Evolutionary conservation across 2,797 vertebrate species (phyloP), one percentile per base, ranked within the genome.

Genomic region (Diplodus sargus): DNA sequence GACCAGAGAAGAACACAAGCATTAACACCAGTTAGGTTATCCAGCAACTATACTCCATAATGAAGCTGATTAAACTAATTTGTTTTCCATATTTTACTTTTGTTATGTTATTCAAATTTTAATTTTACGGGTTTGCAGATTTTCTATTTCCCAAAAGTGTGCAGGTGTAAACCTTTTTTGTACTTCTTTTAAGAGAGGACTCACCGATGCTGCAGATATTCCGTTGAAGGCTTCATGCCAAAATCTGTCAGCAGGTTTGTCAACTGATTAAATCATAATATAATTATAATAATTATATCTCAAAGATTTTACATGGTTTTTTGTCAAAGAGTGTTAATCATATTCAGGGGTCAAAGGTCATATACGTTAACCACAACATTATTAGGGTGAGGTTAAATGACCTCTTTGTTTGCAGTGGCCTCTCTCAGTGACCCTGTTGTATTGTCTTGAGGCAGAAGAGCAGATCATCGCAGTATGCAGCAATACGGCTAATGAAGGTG

Each of bases 401-500:
- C 64, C 53, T 74, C 13, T 4, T 20, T 67, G 42, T 76, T 78
- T 72, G 13, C 42, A 20, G 15, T 68, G 79, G 79, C 76, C 81
- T 73, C 81, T 73, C 43, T 59, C 62, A 20, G 51, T 66, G 87
- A 85, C 68, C 69, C 69, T 16, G 73, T 39, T 28, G 14, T 18
- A 20, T 61, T 72, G 62, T 87, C 68, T 79, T 72, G 65, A 63
- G 22, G 70, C 64, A n/a, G 74, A 47, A 77, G 61, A 71, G 59
- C 67, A 60, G 74, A 73, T 70, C 75, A 43, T 76, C 54, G 45
- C 73, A 64, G 58, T 39, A 52, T 23, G 75, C 39, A 72, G 47
- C 67, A 71, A 71, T 16, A 65, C n/a, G 43, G 67, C 56, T 76
- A 83, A 82, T 70, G 53, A 89, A 76, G 69, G 62, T 17, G 43